Evolutionary conservation across 2,797 vertebrate genomes (phyloP).

Genomic region (Decapterus maruadsi): DNA sequence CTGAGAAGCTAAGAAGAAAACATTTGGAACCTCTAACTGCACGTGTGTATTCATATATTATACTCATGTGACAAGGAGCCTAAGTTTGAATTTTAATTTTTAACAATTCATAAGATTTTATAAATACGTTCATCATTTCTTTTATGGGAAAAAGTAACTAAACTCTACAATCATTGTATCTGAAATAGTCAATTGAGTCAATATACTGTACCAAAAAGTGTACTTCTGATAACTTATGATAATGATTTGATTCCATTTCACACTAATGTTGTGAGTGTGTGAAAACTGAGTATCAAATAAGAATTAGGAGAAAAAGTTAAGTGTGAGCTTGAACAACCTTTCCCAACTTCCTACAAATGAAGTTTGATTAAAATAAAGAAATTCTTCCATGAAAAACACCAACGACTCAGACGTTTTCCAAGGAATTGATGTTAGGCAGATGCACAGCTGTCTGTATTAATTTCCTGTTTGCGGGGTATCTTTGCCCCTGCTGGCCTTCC

Average conservation of each 20-base stretch:
- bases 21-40: no score
- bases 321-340: constrained; percentile 1
- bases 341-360: background rate
- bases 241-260: background rate
- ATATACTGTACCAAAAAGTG: background rate
- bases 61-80: no score
- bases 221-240: background rate
- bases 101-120: no score
- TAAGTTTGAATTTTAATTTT: no score
- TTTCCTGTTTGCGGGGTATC: constrained; percentile 68
- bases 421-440: constrained; percentile 65
- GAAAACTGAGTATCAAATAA: constrained; percentile 17
- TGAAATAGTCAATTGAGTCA: background rate
- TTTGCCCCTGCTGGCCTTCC: constrained; percentile 50
- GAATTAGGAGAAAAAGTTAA: background rate
- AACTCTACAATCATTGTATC: background rate
- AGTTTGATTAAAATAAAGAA: constrained; percentile 7
- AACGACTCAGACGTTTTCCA: constrained; percentile 40
- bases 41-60: no score
- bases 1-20: no score
- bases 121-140: no score
- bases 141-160: background rate
- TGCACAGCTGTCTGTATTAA: constrained; percentile 63
- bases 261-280: background rate
- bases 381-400: constrained; percentile 42